These are phyloP conservation scores for Tonatia bakeri DNA, from an alignment of 2,113 vertebrate genomes.

Conservation along the genomic window DNA sequence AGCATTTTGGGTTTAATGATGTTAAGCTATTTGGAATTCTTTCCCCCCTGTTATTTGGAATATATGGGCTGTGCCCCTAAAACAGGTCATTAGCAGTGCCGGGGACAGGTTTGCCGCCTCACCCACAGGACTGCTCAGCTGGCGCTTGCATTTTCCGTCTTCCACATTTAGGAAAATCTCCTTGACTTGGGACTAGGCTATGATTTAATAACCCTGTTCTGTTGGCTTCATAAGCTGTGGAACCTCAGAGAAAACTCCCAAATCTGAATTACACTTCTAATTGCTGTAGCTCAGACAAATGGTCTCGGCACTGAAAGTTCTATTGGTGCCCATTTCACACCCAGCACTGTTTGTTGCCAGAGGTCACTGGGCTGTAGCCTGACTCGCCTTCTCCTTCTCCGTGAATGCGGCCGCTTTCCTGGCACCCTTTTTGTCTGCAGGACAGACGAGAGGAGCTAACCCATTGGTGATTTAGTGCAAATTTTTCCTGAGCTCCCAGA, in stretches of 20 bases:
- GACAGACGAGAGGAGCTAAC: background rate
- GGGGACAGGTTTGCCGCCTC: constrained; percentile 58
- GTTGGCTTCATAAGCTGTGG: constrained; percentile 70
- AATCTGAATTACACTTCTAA: constrained; percentile 63
- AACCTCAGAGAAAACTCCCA: constrained; percentile 65
- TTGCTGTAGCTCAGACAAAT: constrained; percentile 43
- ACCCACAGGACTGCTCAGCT: constrained; percentile 59
- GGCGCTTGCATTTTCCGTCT: constrained; percentile 51
- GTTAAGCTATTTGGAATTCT: constrained; percentile 79
- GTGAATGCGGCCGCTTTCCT: background rate
- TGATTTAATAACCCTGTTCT: constrained; percentile 71
- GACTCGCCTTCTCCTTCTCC: background rate
- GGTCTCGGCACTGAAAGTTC: background rate
- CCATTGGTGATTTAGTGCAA: constrained; percentile 22
- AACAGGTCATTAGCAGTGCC: constrained; percentile 74
- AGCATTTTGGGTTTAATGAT: constrained; percentile 75
- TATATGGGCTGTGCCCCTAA: constrained; percentile 64
- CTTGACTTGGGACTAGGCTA: constrained; percentile 52
- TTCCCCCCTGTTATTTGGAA: constrained; percentile 65
- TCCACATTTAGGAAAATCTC: constrained; percentile 54
- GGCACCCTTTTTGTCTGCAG: background rate
- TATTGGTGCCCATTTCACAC: background rate
- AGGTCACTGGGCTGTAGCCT: background rate
- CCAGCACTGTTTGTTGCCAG: background rate
- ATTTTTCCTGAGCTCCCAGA: constrained; percentile 10